Conservation (phyloP, 2,888 invertebrate species). For the Arctia plantaginis region DNA sequence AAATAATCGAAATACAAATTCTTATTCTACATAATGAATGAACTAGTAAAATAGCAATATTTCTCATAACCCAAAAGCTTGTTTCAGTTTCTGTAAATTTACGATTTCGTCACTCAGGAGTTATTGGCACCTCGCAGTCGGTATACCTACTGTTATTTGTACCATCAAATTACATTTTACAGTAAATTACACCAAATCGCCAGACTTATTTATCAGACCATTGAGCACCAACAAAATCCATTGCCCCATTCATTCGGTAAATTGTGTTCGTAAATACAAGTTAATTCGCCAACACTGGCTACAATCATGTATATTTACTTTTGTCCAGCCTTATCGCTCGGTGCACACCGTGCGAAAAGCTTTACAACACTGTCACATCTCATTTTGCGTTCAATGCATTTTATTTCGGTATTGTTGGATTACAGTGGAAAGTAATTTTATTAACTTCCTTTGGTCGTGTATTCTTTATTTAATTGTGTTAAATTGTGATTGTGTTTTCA, state of each 20-base stretch:
- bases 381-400: slow-evolving; percentile 26
- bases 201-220: slow-evolving; percentile 62
- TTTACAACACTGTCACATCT: slow-evolving; percentile 32
- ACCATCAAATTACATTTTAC: neutral
- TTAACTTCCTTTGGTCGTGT: neutral
- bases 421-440: slow-evolving; percentile 5
- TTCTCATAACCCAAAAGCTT: neutral
- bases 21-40: too few relatives aligned
- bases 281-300: slow-evolving; percentile 54
- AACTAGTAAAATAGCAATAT: too few relatives aligned
- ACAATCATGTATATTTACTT: slow-evolving; percentile 49
- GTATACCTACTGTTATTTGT: neutral
- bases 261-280: slow-evolving; percentile 44
- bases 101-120: neutral
- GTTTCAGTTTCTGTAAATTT: neutral
- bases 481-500: neutral
- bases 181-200: slow-evolving; percentile 12
- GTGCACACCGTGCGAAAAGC: slow-evolving; percentile 59
- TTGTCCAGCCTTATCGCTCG: slow-evolving; percentile 51
- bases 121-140: neutral
- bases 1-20: too few relatives aligned
- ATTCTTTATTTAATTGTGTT: neutral
- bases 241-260: slow-evolving; percentile 31
- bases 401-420: slow-evolving; percentile 11
- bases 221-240: slow-evolving; percentile 52